Percentiles rank a stretch among this genome's conserved stretches.
These are phyloP conservation scores for Pangasianodon gigas DNA, from an alignment of 2,113 vertebrate genomes.

Conservation along the genomic window DNA sequence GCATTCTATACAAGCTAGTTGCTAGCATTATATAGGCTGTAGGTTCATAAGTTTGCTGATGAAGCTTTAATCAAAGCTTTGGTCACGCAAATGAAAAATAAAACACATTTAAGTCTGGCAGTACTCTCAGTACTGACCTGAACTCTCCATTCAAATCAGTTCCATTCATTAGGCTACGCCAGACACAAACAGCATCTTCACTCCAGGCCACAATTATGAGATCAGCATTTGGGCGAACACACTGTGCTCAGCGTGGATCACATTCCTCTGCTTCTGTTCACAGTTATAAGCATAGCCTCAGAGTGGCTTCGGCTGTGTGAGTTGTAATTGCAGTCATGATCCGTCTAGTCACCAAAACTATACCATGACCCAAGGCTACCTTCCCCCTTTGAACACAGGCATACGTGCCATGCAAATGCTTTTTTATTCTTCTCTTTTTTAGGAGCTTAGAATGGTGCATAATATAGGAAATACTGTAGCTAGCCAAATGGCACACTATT, in stretches of 20 bases:
- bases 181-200: background rate
- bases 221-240: constrained; percentile 13
- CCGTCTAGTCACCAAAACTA: constrained; percentile 39
- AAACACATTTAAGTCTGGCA: background rate
- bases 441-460: no score
- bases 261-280: constrained; percentile 33
- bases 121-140: background rate
- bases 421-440: no score
- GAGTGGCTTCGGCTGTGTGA: constrained; percentile 19
- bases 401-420: no score
- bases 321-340: constrained; percentile 47
- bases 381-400: background rate
- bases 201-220: constrained; percentile 18
- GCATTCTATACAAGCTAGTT: no score
- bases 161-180: background rate
- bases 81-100: background rate
- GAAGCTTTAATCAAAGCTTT: background rate
- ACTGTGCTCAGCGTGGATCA: constrained; percentile 17
- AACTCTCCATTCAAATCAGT: constrained; percentile 3
- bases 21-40: no score
- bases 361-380: constrained; percentile 30
- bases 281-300: constrained; percentile 27
- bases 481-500: no score
- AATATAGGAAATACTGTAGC: no score
- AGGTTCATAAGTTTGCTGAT: background rate